Conservation (phyloP, 2,797 vertebrate genomes). For the Morus bassanus region DNA sequence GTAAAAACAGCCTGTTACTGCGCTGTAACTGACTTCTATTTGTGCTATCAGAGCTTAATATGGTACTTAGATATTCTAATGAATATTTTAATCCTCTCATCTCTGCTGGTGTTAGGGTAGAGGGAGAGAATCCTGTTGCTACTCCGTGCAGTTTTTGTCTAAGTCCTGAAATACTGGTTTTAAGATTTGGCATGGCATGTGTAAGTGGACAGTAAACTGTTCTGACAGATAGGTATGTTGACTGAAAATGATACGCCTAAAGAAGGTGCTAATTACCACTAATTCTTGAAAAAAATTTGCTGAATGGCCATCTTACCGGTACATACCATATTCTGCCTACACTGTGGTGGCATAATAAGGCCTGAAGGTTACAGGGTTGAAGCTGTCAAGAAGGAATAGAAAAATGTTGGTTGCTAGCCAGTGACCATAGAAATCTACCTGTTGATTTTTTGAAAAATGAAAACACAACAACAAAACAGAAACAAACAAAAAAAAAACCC, state of each 20-base stretch:
- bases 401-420: background rate
- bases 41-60: background rate
- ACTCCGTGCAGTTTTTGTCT: background rate
- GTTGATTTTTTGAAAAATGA: background rate
- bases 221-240: background rate
- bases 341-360: background rate
- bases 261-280: background rate
- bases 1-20: background rate
- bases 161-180: background rate
- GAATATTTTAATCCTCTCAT: background rate
- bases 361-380: background rate
- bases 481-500: rapidly evolving
- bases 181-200: background rate
- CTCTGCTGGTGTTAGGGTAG: background rate
- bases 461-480: background rate
- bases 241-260: background rate
- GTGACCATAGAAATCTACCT: background rate
- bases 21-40: background rate
- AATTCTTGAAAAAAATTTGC: background rate
- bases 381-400: background rate
- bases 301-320: background rate
- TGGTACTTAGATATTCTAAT: background rate
- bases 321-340: background rate
- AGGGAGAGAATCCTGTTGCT: background rate
- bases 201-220: background rate